Conservation (phyloP, 2,888 invertebrate species). For the Drosophila barbarae region DNA sequence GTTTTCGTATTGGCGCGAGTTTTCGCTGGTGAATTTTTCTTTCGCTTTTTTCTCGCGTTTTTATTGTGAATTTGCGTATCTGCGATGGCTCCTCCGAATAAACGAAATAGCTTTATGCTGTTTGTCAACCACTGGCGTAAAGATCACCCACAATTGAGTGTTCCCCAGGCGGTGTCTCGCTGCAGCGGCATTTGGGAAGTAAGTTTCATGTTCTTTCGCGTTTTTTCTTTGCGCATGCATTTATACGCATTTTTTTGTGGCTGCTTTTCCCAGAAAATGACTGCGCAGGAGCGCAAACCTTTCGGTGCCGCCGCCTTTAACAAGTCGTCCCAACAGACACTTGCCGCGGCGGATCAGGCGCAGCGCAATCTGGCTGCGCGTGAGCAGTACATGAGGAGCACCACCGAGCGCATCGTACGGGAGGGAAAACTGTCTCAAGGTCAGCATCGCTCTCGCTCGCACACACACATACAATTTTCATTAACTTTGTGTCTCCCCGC, state of each 20-base stretch:
- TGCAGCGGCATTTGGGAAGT: constrained; percentile 73
- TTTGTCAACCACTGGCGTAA: constrained; percentile 70
- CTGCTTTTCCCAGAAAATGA: constrained; percentile 63
- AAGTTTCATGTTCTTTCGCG: constrained; percentile 16
- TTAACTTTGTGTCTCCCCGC: background rate
- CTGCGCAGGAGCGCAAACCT: constrained; percentile 56
- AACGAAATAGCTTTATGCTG: constrained; percentile 66
- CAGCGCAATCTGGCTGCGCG: constrained; percentile 49
- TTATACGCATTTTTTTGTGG: background rate
- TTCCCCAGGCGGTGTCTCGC: constrained; percentile 54
- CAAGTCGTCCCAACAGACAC: constrained; percentile 56
- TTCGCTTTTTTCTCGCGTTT: background rate
- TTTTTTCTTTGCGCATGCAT: background rate
- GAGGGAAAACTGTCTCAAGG: constrained; percentile 56
- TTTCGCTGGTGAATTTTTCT: background rate
- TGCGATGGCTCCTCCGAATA: constrained; percentile 68
- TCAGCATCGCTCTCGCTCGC: too few species aligned
- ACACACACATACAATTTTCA: too few species aligned
- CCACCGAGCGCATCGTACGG: constrained; percentile 65
- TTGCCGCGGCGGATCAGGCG: constrained; percentile 59
- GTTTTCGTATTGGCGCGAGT: background rate
- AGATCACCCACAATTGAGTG: constrained; percentile 33
- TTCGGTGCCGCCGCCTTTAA: constrained; percentile 41
- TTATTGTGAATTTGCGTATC: background rate
- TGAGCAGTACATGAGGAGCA: constrained; percentile 64